These are phyloP conservation scores for Pampusana beccarii DNA, from an alignment of 2,113 vertebrate genomes.

Conservation along the genomic window DNA sequence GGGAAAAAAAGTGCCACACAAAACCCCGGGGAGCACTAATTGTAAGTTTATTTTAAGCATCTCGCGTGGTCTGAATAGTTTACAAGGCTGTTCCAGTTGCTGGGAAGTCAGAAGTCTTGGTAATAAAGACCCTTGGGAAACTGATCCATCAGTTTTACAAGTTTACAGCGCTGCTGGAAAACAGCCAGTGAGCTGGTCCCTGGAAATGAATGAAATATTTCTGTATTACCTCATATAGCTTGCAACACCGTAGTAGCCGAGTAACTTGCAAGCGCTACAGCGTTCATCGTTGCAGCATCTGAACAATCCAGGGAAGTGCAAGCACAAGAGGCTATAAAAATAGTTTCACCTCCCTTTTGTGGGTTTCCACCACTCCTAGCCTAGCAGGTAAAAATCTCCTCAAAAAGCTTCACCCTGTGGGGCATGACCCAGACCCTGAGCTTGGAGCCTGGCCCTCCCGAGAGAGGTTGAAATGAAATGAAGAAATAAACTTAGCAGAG, in stretches of 20 bases:
- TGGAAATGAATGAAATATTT: constrained; percentile 56
- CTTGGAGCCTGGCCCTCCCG: not conserved
- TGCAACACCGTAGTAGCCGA: not conserved
- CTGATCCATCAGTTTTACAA: constrained; percentile 43
- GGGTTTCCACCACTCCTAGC: not conserved
- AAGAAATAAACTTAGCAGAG: no score
- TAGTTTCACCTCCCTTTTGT: not conserved
- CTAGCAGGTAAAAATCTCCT: not conserved
- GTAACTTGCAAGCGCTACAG: not conserved
- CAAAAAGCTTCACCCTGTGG: fast-evolving
- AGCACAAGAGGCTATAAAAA: not conserved
- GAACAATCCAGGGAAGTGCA: not conserved
- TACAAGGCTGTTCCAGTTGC: constrained; percentile 5
- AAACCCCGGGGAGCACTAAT: not conserved
- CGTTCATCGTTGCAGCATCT: not conserved
- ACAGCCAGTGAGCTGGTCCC: not conserved
- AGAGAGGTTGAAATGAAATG: not conserved
- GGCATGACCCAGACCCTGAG: not conserved
- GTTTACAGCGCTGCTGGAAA: constrained; percentile 32
- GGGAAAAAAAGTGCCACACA: not conserved
- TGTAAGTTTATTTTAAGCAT: constrained; percentile 35
- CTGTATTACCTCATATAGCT: constrained; percentile 43
- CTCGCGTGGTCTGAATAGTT: not conserved
- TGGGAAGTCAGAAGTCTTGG: constrained; percentile 35
- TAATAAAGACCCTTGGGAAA: constrained; percentile 46